Percentiles rank a stretch among this genome's conserved stretches.
Conservation (phyloP, 2,888 invertebrate genomes). For the Caenorhabditis macrosperma region DNA sequence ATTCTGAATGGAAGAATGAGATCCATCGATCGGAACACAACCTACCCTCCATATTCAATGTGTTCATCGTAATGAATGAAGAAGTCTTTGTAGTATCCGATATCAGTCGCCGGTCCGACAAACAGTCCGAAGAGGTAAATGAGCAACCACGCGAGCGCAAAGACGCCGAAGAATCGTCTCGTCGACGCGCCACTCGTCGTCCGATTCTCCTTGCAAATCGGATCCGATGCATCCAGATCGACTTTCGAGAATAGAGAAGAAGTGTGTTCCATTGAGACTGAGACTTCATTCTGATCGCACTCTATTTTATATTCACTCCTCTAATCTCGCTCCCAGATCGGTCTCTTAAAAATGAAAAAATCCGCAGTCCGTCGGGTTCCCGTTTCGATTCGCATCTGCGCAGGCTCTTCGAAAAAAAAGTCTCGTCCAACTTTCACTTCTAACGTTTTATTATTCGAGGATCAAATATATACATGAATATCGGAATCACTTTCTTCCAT, state of each 20-base stretch:
- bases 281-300: neutral
- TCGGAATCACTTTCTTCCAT: constrained; percentile 22
- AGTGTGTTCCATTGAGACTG: neutral
- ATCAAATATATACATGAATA: neutral
- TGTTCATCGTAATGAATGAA: constrained; percentile 23
- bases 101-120: constrained; percentile 1
- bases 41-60: constrained; percentile 3
- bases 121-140: neutral
- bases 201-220: neutral
- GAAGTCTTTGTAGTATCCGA: neutral
- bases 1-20: constrained; percentile 4
- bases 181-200: neutral
- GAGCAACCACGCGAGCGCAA: neutral
- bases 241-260: neutral
- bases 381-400: neutral
- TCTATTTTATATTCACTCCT: neutral
- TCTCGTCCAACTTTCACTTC: too few species aligned
- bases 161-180: neutral
- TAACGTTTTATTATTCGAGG: neutral
- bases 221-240: neutral
- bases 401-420: neutral
- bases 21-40: neutral
- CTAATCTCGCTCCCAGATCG: neutral
- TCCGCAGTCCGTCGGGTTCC: neutral
- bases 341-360: neutral